Evolutionary conservation across 2,113 vertebrate genomes (phyloP).

Genomic region (Peromyscus maniculatus): DNA sequence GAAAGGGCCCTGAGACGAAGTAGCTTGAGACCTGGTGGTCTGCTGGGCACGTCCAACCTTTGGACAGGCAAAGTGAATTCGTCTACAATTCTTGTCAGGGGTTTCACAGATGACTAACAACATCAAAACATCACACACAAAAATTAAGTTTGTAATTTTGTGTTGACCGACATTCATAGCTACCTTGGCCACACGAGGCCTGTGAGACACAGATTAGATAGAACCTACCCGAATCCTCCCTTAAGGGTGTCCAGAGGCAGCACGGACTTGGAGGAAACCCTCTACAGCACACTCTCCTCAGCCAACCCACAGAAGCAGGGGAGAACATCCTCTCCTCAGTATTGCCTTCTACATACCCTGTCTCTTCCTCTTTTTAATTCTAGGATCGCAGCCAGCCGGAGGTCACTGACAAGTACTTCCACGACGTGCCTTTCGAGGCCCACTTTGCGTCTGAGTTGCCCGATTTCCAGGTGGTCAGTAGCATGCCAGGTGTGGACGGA

Average conservation of each 20-base stretch:
- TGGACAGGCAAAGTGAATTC: not conserved
- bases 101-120: too few species aligned
- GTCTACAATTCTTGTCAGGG: too few species aligned
- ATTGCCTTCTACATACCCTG: accelerated
- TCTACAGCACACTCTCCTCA: accelerated
- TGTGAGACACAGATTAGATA: not conserved
- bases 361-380: slow-evolving; percentile 16
- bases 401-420: slow-evolving; percentile 94
- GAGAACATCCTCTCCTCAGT: too few species aligned
- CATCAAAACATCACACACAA: not conserved
- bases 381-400: slow-evolving; percentile 98
- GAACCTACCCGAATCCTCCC: not conserved
- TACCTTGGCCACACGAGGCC: not conserved
- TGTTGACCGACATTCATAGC: not conserved
- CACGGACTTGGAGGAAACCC: too few species aligned
- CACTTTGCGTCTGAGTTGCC: slow-evolving; percentile 93
- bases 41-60: not conserved
- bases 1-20: not conserved
- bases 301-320: not conserved
- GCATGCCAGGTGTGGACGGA: slow-evolving; percentile 96
- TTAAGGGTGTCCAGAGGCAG: not conserved
- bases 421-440: slow-evolving; percentile 97
- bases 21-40: not conserved
- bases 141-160: not conserved
- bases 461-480: slow-evolving; percentile 91